A percentile compares a stretch with the other conserved stretches of the same genome.
Evolutionary conservation across 2,888 invertebrate genomes (phyloP).

Genomic region (Sesamia inferens): DNA sequence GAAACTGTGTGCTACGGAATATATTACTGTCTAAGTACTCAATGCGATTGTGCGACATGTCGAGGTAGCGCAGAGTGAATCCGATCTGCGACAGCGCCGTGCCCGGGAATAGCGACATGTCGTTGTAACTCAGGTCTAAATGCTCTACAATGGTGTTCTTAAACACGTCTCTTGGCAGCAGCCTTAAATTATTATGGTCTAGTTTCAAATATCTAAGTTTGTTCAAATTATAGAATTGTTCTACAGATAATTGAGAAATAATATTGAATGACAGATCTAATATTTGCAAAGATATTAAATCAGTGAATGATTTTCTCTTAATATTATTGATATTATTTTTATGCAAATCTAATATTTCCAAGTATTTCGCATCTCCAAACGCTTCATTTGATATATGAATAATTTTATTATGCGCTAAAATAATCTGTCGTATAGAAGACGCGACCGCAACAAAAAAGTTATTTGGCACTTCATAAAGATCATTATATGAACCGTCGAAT

Average conservation of each 20-base stretch:
- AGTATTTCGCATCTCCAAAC: constrained; percentile 92
- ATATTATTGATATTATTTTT: constrained; percentile 93
- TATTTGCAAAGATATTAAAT: constrained; percentile 93
- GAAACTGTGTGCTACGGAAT: constrained; percentile 95
- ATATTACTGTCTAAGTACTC: constrained; percentile 97
- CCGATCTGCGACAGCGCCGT: constrained; percentile 94
- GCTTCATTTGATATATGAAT: constrained; percentile 92
- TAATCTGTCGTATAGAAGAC: constrained; percentile 91
- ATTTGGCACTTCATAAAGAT: constrained; percentile 91
- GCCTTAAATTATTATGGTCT: constrained; percentile 92
- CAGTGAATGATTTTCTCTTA: constrained; percentile 94
- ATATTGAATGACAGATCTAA: constrained; percentile 94
- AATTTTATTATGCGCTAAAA: constrained; percentile 94
- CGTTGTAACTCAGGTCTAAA: constrained; percentile 94
- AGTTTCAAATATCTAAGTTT: constrained; percentile 93
- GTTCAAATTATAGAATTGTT: constrained; percentile 94
- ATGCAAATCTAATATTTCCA: constrained; percentile 93
- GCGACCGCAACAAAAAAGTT: constrained; percentile 91
- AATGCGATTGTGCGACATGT: constrained; percentile 94
- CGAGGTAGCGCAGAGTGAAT: constrained; percentile 94
- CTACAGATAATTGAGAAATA: constrained; percentile 93
- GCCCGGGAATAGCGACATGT: constrained; percentile 94
- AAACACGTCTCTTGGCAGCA: constrained; percentile 94
- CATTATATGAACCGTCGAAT: constrained; percentile 93
- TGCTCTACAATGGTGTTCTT: constrained; percentile 94